Conservation (phyloP, 1,140 invertebrate species). For the Euura lappo region DNA sequence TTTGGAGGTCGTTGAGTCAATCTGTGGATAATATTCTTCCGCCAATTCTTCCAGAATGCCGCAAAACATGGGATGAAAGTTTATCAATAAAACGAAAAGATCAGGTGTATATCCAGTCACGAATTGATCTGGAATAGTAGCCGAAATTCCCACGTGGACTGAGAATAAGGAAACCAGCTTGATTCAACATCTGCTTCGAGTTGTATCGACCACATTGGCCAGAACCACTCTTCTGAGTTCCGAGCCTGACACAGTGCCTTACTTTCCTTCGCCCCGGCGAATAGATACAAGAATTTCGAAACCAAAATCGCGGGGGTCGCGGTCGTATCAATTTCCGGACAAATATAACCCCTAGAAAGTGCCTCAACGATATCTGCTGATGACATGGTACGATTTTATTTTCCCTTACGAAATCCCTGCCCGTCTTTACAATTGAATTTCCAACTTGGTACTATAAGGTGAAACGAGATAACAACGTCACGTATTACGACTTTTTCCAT, state of each 20-base stretch:
- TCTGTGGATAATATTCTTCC: too few species aligned
- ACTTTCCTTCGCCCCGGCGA: not conserved
- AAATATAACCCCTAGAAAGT: not conserved
- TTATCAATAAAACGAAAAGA: too few species aligned
- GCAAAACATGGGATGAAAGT: too few species aligned
- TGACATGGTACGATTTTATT: not conserved
- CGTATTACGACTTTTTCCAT: not conserved
- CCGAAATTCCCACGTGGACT: too few species aligned
- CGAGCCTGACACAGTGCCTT: constrained; percentile 1
- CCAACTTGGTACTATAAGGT: not conserved
- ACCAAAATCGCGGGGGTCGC: not conserved
- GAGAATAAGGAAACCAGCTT: not conserved
- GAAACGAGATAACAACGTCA: not conserved
- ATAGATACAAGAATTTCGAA: not conserved
- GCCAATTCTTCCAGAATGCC: too few species aligned
- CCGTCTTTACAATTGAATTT: not conserved
- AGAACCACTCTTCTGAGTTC: not conserved
- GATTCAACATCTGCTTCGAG: not conserved
- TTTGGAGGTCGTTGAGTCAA: too few species aligned
- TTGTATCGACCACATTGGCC: not conserved
- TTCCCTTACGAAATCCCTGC: not conserved
- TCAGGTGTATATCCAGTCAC: too few species aligned
- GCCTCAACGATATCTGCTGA: not conserved
- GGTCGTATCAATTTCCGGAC: constrained; percentile 1
- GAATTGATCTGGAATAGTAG: too few species aligned